These are phyloP conservation scores for Bombus haemorrhoidalis DNA, from an alignment of 1,140 invertebrate species.

Conservation along the genomic window DNA sequence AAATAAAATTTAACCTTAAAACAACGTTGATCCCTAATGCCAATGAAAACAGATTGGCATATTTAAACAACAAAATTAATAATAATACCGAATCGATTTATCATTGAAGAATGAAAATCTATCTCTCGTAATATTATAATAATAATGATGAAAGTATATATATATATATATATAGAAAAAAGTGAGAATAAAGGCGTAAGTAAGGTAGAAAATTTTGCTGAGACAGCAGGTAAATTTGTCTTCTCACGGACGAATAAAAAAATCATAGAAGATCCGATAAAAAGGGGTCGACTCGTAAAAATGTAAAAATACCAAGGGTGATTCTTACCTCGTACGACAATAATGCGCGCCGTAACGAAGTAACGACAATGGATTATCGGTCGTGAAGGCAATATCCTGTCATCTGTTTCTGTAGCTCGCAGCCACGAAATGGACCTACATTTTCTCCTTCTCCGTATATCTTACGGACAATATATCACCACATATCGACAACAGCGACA, in stretches of 20 bases:
- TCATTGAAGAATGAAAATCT: not conserved
- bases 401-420: constrained; percentile 31
- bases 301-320: constrained; percentile 7
- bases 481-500: constrained; percentile 27
- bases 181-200: not conserved
- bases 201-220: not conserved
- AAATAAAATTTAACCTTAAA: too few species aligned
- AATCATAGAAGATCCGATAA: not conserved
- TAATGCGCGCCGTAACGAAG: constrained; percentile 31
- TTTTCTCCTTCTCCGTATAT: constrained; percentile 11
- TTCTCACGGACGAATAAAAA: not conserved
- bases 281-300: constrained; percentile 11
- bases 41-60: too few species aligned
- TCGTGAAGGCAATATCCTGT: constrained; percentile 37
- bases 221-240: constrained; percentile 17
- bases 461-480: constrained; percentile 31
- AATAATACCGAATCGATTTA: not conserved
- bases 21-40: too few species aligned
- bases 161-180: not conserved
- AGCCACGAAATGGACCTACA: constrained; percentile 1
- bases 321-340: constrained; percentile 17
- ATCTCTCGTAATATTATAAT: not conserved
- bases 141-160: not conserved
- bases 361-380: constrained; percentile 54
- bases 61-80: not conserved